phyloP scores from a whole-genome alignment of 2,888 invertebrate genomes.

The Oasisia sp. region DNA sequence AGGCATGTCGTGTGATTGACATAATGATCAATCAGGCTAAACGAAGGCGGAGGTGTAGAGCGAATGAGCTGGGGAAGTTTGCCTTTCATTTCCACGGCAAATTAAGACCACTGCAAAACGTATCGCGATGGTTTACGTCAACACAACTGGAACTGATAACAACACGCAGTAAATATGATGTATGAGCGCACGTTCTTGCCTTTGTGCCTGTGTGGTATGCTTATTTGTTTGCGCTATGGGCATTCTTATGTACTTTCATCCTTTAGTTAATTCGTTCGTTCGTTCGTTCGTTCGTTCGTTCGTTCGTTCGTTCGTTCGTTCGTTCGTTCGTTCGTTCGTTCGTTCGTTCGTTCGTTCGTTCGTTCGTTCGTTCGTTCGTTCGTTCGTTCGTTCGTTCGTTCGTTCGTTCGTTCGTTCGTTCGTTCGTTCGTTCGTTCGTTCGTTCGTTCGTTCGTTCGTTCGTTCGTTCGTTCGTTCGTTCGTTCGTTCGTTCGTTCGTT shows the following conservation, averaged over 20 bases:
- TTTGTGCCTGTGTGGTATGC: too few relatives aligned
- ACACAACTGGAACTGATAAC: neutral
- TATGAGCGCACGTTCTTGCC: too few relatives aligned
- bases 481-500: too few relatives aligned
- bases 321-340: neutral
- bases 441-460: too few relatives aligned
- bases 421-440: too few relatives aligned
- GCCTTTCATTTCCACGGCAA: neutral
- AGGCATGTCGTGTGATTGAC: neutral
- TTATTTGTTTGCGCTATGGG: neutral
- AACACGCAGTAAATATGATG: neutral
- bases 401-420: too few relatives aligned
- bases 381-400: neutral
- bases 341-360: neutral
- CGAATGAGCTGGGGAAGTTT: neutral
- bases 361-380: neutral
- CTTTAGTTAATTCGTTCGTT: too few relatives aligned
- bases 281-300: neutral
- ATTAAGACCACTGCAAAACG: neutral
- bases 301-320: neutral
- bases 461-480: too few relatives aligned
- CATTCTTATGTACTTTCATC: too few relatives aligned
- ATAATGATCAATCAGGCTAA: neutral
- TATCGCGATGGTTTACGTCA: neutral
- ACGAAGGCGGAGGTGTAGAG: neutral